Conservation (phyloP, 2,113 vertebrate genomes). For the Rhipidura dahli region DNA sequence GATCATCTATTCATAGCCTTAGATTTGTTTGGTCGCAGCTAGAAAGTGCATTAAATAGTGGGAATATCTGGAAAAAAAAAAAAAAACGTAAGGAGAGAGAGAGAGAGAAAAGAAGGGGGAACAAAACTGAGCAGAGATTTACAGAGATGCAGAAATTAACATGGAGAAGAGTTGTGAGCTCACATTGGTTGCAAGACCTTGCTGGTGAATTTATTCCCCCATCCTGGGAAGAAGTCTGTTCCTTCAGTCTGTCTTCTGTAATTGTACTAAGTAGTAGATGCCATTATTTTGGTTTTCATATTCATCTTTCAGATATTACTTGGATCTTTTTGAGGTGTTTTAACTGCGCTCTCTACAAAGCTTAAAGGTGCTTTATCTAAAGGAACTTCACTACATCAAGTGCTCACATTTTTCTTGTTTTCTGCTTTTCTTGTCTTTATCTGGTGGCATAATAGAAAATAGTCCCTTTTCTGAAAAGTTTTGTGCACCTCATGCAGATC, state of each 20-base stretch:
- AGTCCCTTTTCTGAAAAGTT: not conserved
- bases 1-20: not conserved
- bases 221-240: not conserved
- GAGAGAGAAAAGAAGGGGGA: not conserved
- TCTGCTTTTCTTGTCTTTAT: not conserved
- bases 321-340: not conserved
- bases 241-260: not conserved
- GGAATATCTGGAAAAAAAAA: not conserved
- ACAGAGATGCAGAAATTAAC: not conserved
- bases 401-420: not conserved
- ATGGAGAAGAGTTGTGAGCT: not conserved
- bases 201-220: not conserved
- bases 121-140: not conserved
- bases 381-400: not conserved
- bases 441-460: not conserved
- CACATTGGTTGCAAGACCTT: not conserved
- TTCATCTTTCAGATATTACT: not conserved
- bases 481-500: not conserved
- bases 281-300: not conserved
- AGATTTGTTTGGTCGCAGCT: not conserved
- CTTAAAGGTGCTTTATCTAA: not conserved
- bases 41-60: not conserved
- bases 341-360: not conserved
- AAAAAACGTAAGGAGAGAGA: not conserved
- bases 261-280: not conserved